Percentiles rank a stretch among this genome's conserved stretches.
Evolutionary conservation across 2,888 invertebrate species (phyloP).

Genomic region (Seira ritae): DNA sequence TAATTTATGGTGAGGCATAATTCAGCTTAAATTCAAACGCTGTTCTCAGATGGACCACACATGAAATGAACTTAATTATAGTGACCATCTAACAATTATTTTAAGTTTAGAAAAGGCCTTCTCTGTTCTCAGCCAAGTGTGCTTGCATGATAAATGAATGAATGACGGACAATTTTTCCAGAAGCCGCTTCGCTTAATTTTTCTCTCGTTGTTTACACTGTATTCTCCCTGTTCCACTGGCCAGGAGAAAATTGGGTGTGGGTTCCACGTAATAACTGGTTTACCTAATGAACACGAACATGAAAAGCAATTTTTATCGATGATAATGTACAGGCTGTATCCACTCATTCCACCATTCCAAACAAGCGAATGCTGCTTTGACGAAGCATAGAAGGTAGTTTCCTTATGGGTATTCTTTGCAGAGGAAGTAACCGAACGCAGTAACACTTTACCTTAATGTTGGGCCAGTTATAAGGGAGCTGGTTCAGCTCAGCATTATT

Average conservation of each 20-base stretch:
- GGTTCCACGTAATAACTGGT: background rate
- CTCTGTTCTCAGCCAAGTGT: too few species aligned
- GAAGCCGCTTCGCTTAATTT: background rate
- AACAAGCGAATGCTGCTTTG: background rate
- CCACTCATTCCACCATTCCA: background rate
- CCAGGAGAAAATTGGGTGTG: background rate
- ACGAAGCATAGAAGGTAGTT: background rate
- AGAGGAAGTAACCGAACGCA: too few species aligned
- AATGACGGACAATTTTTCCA: background rate
- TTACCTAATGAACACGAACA: conserved; percentile 5
- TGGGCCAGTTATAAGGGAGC: background rate
- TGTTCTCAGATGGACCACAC: too few species aligned
- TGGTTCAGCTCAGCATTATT: background rate
- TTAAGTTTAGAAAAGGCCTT: too few species aligned
- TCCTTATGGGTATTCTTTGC: background rate
- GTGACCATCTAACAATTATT: too few species aligned
- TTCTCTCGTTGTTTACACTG: background rate
- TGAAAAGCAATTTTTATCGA: background rate
- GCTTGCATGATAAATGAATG: background rate
- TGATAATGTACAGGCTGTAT: background rate
- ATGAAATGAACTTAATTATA: too few species aligned
- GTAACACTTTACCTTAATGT: background rate
- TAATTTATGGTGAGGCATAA: too few species aligned
- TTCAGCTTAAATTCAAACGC: too few species aligned
- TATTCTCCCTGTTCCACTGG: background rate